Percentiles rank a stretch among this genome's conserved stretches.
Conservation (phyloP, 2,888 invertebrate species). For the Cylindroiulus punctatus region DNA sequence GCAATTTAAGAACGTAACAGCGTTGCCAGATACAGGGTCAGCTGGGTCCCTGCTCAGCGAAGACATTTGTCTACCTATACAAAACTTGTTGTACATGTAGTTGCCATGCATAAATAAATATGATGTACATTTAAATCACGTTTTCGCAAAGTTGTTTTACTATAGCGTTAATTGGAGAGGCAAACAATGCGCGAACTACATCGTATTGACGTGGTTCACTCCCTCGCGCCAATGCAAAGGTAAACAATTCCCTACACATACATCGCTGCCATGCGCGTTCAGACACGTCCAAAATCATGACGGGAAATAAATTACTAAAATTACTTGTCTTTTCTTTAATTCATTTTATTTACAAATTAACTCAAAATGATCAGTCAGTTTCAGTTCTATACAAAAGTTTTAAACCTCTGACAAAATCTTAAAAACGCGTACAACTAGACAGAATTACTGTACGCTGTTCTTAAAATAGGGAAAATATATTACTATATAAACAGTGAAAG, state of each 20-base stretch:
- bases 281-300: no score
- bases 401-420: background rate
- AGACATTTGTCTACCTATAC: no score
- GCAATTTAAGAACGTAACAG: background rate
- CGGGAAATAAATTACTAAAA: no score
- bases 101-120: no score
- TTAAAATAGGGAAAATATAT: constrained; percentile 12
- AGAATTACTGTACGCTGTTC: background rate
- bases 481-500: constrained; percentile 16
- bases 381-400: constrained; percentile 20
- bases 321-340: background rate
- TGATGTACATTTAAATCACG: no score
- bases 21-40: background rate
- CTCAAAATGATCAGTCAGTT: background rate
- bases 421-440: background rate
- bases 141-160: no score
- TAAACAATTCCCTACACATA: no score
- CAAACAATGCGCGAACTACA: background rate
- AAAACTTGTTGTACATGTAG: no score
- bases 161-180: no score
- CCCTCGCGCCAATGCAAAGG: no score
- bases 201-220: background rate
- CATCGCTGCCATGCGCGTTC: no score
- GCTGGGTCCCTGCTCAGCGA: background rate
- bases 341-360: background rate